A percentile compares a stretch with the other conserved stretches of the same genome.
Conservation (phyloP, 2,797 vertebrate genomes). For the Sternarchorhynchus goeldii region DNA sequence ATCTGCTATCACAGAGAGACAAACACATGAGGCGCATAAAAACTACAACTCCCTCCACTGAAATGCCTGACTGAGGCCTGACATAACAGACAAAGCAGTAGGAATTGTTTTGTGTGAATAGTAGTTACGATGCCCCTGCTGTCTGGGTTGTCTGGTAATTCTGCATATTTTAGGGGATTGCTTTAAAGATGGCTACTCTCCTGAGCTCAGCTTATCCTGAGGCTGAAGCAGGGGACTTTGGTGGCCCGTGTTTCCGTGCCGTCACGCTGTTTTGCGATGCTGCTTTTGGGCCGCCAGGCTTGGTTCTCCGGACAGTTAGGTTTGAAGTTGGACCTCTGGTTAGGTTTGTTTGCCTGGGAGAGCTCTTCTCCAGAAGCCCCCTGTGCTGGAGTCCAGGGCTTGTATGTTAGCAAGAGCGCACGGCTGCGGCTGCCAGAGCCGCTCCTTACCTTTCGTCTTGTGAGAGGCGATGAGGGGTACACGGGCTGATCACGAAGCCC, state of each 20-base stretch:
- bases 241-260: background rate
- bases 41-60: constrained; percentile 13
- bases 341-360: constrained; percentile 22
- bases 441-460: constrained; percentile 29
- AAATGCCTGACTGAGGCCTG: constrained; percentile 35
- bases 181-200: background rate
- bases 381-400: constrained; percentile 22
- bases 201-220: constrained; percentile 22
- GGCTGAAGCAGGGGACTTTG: constrained; percentile 7
- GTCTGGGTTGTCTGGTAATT: background rate
- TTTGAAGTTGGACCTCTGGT: constrained; percentile 41
- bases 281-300: constrained; percentile 23
- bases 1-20: constrained; percentile 54
- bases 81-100: constrained; percentile 26
- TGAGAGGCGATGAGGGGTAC: constrained; percentile 39
- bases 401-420: constrained; percentile 37
- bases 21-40: constrained; percentile 28
- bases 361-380: constrained; percentile 21
- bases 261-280: background rate
- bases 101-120: constrained; percentile 15
- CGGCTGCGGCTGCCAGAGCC: constrained; percentile 20
- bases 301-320: constrained; percentile 40
- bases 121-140: background rate
- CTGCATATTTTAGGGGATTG: background rate
- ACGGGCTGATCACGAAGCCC: constrained; percentile 57